Evolutionary conservation across 2,888 invertebrate genomes (phyloP).

Genomic region (Pycnomerus fuliginosus): DNA sequence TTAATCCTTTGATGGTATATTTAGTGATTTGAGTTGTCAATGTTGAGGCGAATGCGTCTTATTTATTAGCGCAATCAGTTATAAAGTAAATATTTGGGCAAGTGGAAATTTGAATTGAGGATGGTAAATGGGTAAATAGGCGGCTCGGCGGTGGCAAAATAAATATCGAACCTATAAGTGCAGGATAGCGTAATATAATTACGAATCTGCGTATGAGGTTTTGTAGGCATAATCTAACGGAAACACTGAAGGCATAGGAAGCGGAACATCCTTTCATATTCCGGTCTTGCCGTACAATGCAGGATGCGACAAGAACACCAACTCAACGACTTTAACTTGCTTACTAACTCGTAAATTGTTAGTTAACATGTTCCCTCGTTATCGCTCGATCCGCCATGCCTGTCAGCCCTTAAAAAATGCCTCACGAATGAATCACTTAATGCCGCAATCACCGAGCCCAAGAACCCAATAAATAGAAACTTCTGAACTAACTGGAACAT

Average conservation of each 20-base stretch:
- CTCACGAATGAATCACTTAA: conserved; percentile 27
- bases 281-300: conserved; percentile 36
- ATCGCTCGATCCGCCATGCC: conserved; percentile 24
- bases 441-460: conserved; percentile 21
- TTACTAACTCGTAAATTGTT: conserved; percentile 33
- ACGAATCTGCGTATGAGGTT: conserved; percentile 34
- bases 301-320: conserved; percentile 31
- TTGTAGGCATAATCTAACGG: conserved; percentile 37
- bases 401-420: conserved; percentile 23
- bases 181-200: conserved; percentile 32
- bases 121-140: conserved; percentile 9
- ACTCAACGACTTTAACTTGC: conserved; percentile 31
- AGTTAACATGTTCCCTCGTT: conserved; percentile 30
- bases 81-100: conserved; percentile 13
- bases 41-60: conserved; percentile 7
- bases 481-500: conserved; percentile 19
- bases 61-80: conserved; percentile 22
- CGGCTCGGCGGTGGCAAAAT: conserved; percentile 11
- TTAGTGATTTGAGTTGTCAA: not conserved
- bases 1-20: not conserved
- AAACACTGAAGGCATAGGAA: conserved; percentile 37
- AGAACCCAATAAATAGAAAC: conserved; percentile 27
- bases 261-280: conserved; percentile 38
- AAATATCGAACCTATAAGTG: conserved; percentile 22
- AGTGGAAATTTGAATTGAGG: conserved; percentile 13